phyloP scores from a whole-genome alignment of 2,888 invertebrate species.

The Caenorhabditis drosophilae region DNA sequence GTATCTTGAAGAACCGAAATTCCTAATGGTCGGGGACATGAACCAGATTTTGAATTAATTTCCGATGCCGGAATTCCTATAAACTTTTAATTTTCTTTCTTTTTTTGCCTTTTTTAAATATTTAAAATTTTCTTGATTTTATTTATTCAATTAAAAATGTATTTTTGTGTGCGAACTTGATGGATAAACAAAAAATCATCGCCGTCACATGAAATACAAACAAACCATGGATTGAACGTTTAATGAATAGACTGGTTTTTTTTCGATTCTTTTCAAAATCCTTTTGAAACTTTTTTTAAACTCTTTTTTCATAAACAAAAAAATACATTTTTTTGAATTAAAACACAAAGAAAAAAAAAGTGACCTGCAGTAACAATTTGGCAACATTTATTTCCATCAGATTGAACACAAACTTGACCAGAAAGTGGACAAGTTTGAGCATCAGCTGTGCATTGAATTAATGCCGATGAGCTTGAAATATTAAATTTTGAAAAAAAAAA shows the following conservation, averaged over 20 bases:
- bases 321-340: not conserved
- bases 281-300: not conserved
- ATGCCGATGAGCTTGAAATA: slow-evolving; percentile 50
- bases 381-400: slow-evolving; percentile 65
- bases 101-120: no score
- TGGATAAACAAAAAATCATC: no score
- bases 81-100: slow-evolving; percentile 7
- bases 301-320: not conserved
- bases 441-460: slow-evolving; percentile 65
- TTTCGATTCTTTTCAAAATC: not conserved
- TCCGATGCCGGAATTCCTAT: slow-evolving; percentile 65
- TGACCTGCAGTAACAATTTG: slow-evolving; percentile 60
- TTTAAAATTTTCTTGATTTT: no score
- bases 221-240: not conserved
- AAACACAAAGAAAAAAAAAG: not conserved
- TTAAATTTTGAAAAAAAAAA: not conserved
- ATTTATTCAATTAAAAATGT: no score
- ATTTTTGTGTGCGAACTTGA: no score
- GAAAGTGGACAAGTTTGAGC: slow-evolving; percentile 61
- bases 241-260: not conserved
- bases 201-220: no score
- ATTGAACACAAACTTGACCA: slow-evolving; percentile 64
- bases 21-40: slow-evolving; percentile 64
- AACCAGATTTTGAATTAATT: slow-evolving; percentile 66
- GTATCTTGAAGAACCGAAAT: slow-evolving; percentile 61